Conservation (phyloP, 2,888 invertebrate genomes). For the Xestia rhomboidea region DNA sequence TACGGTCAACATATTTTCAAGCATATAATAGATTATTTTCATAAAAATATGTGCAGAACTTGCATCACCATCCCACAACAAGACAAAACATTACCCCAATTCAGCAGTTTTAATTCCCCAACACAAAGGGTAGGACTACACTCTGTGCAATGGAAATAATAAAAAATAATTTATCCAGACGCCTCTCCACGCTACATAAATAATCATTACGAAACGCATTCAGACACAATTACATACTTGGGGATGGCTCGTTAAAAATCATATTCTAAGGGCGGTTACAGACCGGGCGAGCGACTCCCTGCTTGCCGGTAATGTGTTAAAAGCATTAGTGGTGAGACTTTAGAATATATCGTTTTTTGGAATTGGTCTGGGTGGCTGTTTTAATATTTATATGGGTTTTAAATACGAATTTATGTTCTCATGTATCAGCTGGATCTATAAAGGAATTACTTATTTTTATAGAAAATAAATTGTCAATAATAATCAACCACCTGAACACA, state of each 20-base stretch:
- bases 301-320: constrained; percentile 54
- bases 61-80: constrained; percentile 6
- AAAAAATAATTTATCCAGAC: constrained; percentile 84
- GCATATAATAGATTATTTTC: too few relatives aligned
- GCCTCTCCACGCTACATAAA: constrained; percentile 79
- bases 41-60: constrained; percentile 6
- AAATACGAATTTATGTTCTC: neutral
- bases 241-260: constrained; percentile 84
- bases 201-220: constrained; percentile 84
- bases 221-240: constrained; percentile 85
- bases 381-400: constrained; percentile 3
- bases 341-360: constrained; percentile 50
- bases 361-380: constrained; percentile 31
- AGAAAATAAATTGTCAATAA: neutral
- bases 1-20: too few relatives aligned
- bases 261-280: constrained; percentile 76
- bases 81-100: constrained; percentile 55
- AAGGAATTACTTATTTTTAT: too few relatives aligned
- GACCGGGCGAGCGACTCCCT: constrained; percentile 59
- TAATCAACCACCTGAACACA: neutral
- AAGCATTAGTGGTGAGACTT: constrained; percentile 58
- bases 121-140: constrained; percentile 55
- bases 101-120: constrained; percentile 56
- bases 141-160: constrained; percentile 77
- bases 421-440: neutral